Evolutionary conservation across 2,888 invertebrate species (phyloP), one percentile per base, ranked within the genome.

Genomic region (Drosophila conformis): DNA sequence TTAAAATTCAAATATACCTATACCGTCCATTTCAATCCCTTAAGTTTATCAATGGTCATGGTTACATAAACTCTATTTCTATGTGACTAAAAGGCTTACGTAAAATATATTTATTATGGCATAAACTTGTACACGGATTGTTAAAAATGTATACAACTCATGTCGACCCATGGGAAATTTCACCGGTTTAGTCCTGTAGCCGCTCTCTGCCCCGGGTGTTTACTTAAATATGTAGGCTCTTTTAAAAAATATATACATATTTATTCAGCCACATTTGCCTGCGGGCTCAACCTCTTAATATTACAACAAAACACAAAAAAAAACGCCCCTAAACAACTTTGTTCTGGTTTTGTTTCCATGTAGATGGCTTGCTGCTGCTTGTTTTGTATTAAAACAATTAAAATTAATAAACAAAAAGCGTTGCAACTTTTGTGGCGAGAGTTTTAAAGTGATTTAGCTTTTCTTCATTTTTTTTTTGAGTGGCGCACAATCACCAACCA

Each of bases 391-490:
- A 73, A 80, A 83, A 83, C 83, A 83, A 83, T 83, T 82, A 82
- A 78, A 83, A 82, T 83, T 83, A 83, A 83, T 83, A 82, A 83
- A 83, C 78, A 82, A 70, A 82, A 82, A 69, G 69, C 68, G 46
- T 65, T 67, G 76, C 52, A 79, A 78, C 66, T 80, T 73, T 76
- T 79, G 73, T 70, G 77, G 74, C 74, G 29, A 74, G 70, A 74
- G 72, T 82, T 84, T 84, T 76, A 74, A 79, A 79, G 70, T 69
- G 68, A 70, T 76, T 83, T 71, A 60, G 62, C 57, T 67, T 66
- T 38, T 15, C 15, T 1, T n/a, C 15, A 13, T 42, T 21, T 21
- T 25, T 42, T 21, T 13, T 21, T 46, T 46, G 58, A 64, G 53
- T 49, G 38, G 61, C 59, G 33, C 63, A 27, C 33, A 15, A 42